These are phyloP conservation scores for Cyanocitta stelleri DNA, from an alignment of 2,113 vertebrate species.

Conservation along the genomic window DNA sequence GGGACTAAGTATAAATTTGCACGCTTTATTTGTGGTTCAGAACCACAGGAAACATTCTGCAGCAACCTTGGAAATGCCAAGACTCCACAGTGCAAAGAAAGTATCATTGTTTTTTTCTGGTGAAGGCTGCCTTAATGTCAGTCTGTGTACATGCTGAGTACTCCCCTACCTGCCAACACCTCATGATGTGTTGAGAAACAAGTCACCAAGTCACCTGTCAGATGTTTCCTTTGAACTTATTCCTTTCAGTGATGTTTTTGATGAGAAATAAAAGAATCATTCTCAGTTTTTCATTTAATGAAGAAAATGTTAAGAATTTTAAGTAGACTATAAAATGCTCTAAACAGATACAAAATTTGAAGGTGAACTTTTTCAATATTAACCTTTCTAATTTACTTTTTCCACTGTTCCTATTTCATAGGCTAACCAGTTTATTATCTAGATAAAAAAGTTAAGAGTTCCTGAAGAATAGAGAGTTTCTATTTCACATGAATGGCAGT, in stretches of 20 bases:
- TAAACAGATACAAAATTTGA: neutral
- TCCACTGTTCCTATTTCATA: neutral
- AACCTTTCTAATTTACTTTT: neutral
- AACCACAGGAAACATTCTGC: neutral
- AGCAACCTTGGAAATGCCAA: neutral
- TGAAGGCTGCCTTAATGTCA: neutral
- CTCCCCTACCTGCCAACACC: neutral
- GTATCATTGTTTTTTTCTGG: neutral
- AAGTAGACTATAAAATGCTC: neutral
- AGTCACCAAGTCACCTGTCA: neutral
- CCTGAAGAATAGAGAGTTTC: neutral
- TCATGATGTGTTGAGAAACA: neutral
- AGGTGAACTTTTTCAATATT: neutral
- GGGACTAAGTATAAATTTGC: neutral
- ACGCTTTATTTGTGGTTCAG: neutral
- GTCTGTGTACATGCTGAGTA: fast-evolving
- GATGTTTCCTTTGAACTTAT: neutral
- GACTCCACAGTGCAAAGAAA: neutral
- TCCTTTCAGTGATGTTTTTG: neutral
- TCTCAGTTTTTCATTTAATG: neutral
- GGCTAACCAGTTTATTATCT: neutral
- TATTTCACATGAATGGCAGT: neutral
- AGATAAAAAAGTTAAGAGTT: neutral
- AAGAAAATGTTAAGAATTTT: neutral
- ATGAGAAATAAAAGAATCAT: neutral